Evolutionary conservation across 2,888 invertebrate species (phyloP).

Genomic region (Dusona sp.): DNA sequence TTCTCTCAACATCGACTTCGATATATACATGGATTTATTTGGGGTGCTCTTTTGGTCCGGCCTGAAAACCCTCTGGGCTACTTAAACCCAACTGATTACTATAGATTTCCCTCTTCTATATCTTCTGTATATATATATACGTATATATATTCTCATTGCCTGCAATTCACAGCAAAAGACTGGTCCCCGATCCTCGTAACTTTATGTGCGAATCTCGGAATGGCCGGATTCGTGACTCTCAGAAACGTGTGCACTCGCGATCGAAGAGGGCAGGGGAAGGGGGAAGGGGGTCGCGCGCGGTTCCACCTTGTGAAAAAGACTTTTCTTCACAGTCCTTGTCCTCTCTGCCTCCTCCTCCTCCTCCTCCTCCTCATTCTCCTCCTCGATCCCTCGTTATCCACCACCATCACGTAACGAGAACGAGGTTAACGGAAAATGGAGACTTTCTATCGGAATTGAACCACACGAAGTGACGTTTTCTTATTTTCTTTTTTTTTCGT

Average conservation of each 20-base stretch:
- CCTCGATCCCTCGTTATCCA: conserved; percentile 38
- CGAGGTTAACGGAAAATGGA: conserved; percentile 55
- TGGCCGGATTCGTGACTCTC: conserved; percentile 28
- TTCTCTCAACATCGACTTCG: conserved; percentile 63
- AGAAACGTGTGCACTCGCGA: conserved; percentile 16
- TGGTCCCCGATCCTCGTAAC: not conserved
- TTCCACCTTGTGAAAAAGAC: not conserved
- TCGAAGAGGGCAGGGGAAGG: conserved; percentile 13
- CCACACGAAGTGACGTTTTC: conserved; percentile 25
- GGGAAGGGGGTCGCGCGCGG: not conserved
- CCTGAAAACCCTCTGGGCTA: conserved; percentile 62
- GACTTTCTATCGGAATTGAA: conserved; percentile 58
- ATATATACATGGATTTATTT: conserved; percentile 35
- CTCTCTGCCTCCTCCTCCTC: not conserved
- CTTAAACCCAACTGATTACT: conserved; percentile 61
- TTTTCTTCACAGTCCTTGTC: not conserved
- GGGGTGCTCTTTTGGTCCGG: conserved; percentile 42
- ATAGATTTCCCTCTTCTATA: conserved; percentile 13
- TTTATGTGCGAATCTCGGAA: conserved; percentile 9
- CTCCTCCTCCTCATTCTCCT: not conserved
- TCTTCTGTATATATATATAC: not conserved
- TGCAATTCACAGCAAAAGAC: not conserved
- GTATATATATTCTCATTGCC: not conserved
- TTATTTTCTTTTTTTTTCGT: not conserved
- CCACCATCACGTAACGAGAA: conserved; percentile 55